These are phyloP conservation scores for Probaryconus sp. DNA, from an alignment of 1,140 invertebrate species.

Conservation along the genomic window DNA sequence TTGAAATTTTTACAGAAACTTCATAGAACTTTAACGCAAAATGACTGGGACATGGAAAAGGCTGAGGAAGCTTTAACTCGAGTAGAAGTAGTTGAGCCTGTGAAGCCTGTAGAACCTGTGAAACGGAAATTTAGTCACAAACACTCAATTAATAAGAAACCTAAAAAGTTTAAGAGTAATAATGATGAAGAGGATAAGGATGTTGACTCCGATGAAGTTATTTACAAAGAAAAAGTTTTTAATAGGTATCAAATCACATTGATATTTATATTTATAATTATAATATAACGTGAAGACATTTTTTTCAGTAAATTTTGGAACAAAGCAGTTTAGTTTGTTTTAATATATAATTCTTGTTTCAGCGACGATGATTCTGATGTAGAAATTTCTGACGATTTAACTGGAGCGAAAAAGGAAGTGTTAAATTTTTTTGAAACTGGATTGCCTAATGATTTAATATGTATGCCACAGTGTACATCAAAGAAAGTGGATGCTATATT, in stretches of 20 bases:
- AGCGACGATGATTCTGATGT: constrained; percentile 86
- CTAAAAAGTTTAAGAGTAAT: constrained; percentile 64
- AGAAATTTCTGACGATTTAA: constrained; percentile 84
- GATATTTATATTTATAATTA: neutral
- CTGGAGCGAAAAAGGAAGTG: constrained; percentile 84
- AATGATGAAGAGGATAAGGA: constrained; percentile 69
- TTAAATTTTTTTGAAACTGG: constrained; percentile 87
- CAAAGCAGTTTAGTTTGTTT: neutral
- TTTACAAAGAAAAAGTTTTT: constrained; percentile 72
- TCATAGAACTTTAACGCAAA: constrained; percentile 61
- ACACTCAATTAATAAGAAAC: constrained; percentile 15
- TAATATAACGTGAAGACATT: too few species aligned
- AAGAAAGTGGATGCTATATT: constrained; percentile 86
- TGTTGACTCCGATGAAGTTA: constrained; percentile 71
- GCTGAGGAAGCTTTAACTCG: constrained; percentile 20
- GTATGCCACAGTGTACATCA: constrained; percentile 84
- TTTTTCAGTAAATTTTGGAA: constrained; percentile 1
- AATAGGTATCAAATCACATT: constrained; percentile 63
- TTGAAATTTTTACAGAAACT: constrained; percentile 57
- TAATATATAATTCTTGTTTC: constrained; percentile 20
- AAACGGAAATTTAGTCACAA: too few species aligned
- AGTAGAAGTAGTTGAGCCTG: constrained; percentile 1
- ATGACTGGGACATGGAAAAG: constrained; percentile 69
- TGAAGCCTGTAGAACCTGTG: neutral
- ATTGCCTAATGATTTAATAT: constrained; percentile 81